A percentile compares a stretch with the other conserved stretches of the same genome.
Conservation (phyloP, 2,888 invertebrate species). For the Philereme vetulata region DNA sequence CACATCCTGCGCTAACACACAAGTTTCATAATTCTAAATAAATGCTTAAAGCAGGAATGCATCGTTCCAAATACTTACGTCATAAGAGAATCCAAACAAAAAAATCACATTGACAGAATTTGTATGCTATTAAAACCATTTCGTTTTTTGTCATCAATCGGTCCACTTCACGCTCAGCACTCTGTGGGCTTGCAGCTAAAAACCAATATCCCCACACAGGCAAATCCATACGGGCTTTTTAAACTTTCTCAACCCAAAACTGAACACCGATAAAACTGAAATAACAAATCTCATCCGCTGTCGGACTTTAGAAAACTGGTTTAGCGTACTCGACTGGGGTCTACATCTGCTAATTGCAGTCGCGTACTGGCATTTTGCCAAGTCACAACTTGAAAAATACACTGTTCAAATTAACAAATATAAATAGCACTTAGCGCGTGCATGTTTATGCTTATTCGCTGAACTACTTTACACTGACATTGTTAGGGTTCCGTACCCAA, state of each 20-base stretch:
- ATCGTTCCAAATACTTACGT: too few species aligned
- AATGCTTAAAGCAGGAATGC: too few species aligned
- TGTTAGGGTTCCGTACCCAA: too few species aligned
- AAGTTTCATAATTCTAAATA: too few species aligned
- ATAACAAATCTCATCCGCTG: slow-evolving; percentile 56
- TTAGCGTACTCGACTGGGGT: slow-evolving; percentile 60
- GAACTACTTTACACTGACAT: slow-evolving; percentile 1
- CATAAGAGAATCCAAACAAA: too few species aligned
- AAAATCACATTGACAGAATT: too few species aligned
- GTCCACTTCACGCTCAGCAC: slow-evolving; percentile 8
- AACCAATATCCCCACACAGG: slow-evolving; percentile 20
- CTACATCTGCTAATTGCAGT: slow-evolving; percentile 79
- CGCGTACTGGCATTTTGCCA: slow-evolving; percentile 69
- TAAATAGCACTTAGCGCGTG: slow-evolving; percentile 27
- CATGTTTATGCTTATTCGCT: slow-evolving; percentile 17
- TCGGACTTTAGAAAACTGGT: slow-evolving; percentile 58
- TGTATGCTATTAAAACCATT: too few species aligned
- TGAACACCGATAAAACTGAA: slow-evolving; percentile 44
- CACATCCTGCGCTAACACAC: too few species aligned
- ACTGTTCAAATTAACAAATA: slow-evolving; percentile 46
- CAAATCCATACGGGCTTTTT: slow-evolving; percentile 24
- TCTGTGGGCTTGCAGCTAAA: slow-evolving; percentile 5
- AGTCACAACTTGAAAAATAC: slow-evolving; percentile 54
- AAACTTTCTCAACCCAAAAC: slow-evolving; percentile 28
- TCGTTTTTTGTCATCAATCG: slow-evolving; percentile 4